Evolutionary conservation across 1,140 invertebrate species (phyloP).

Genomic region (Drosophila santomea): DNA sequence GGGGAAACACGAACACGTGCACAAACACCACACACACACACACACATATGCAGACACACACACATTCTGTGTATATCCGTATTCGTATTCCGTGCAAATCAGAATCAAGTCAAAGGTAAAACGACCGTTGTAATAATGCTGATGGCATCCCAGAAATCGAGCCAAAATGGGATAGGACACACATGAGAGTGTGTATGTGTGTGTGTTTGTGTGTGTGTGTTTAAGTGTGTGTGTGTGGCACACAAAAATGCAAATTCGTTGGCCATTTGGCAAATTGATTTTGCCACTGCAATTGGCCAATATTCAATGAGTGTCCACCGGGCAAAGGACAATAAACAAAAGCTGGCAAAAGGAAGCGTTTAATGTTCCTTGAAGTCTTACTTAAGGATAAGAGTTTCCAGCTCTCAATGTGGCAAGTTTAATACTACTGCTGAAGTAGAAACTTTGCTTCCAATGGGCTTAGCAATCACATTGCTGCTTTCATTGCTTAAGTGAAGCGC

Average conservation of each 20-base stretch:
- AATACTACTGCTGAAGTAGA: neutral
- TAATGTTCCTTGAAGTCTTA: conserved; percentile 42
- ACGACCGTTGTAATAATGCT: conserved; percentile 69
- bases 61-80: conserved; percentile 4
- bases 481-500: too few relatives aligned
- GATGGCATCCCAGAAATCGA: conserved; percentile 50
- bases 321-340: conserved; percentile 30
- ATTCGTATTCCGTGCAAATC: conserved; percentile 62
- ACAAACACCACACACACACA: conserved; percentile 13
- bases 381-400: conserved; percentile 33
- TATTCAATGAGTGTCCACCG: conserved; percentile 40
- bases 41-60: neutral
- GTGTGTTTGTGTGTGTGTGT: neutral
- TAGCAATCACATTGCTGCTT: too few relatives aligned
- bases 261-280: conserved; percentile 74
- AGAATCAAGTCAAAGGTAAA: conserved; percentile 75
- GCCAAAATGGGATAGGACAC: conserved; percentile 36
- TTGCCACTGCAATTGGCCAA: conserved; percentile 61
- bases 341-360: conserved; percentile 24
- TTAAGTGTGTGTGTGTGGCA: neutral
- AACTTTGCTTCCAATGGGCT: too few relatives aligned
- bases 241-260: conserved; percentile 70
- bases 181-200: neutral
- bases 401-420: conserved; percentile 28
- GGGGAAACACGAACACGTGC: conserved; percentile 18